A percentile compares a stretch with the other conserved stretches of the same genome.
Conservation (phyloP, 2,797 vertebrate species). For the Kryptopterus vitreolus region DNA sequence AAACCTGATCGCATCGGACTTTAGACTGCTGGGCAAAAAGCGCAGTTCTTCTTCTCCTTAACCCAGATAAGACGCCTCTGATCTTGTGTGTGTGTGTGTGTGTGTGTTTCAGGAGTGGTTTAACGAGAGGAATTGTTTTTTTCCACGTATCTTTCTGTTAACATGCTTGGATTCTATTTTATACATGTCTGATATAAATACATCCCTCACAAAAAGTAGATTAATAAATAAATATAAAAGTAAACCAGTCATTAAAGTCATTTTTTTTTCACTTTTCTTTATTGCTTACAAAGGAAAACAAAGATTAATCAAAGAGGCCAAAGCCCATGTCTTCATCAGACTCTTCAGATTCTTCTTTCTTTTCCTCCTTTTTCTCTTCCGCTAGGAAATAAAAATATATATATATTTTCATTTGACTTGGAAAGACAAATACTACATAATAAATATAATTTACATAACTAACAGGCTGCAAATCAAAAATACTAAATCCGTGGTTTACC, state of each 20-base stretch:
- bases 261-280: conserved; percentile 76
- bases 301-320: conserved; percentile 82
- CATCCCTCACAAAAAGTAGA: not conserved
- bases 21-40: no score
- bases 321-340: conserved; percentile 87
- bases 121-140: no score
- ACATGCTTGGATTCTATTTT: no score
- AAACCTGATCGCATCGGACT: no score
- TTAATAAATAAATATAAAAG: not conserved
- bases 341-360: conserved; percentile 84
- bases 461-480: not conserved
- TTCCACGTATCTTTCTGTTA: no score
- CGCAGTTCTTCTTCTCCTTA: no score
- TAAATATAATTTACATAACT: not conserved
- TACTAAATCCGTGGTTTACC: conserved; percentile 56
- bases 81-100: no score
- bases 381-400: conserved; percentile 57
- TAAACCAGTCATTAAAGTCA: conserved; percentile 15
- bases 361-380: conserved; percentile 88
- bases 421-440: no score
- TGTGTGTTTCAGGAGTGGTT: no score
- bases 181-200: no score
- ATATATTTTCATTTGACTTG: conserved; percentile 4
- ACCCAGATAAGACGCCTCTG: no score
- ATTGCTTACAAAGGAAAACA: conserved; percentile 71